Evolutionary conservation across 2,888 invertebrate species (phyloP).

Genomic region (Leptinotarsa rubiginosa): DNA sequence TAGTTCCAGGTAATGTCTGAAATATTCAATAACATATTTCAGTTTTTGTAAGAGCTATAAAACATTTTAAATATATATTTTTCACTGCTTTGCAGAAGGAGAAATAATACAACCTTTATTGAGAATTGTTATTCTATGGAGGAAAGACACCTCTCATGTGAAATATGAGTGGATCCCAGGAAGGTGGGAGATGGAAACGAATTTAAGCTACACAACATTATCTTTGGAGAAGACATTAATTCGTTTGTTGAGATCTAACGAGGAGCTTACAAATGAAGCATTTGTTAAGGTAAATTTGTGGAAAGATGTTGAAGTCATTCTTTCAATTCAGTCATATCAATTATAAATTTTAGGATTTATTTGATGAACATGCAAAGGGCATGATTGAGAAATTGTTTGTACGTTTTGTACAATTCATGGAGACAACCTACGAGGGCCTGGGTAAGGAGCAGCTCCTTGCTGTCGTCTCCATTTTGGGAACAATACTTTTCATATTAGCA

Average conservation of each 20-base stretch:
- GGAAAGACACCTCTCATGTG: constrained; percentile 85
- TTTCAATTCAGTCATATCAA: background rate
- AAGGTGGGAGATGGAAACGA: constrained; percentile 73
- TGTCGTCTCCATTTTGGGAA: constrained; percentile 81
- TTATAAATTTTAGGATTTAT: constrained; percentile 72
- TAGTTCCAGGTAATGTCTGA: constrained; percentile 70
- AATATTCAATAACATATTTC: constrained; percentile 7
- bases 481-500: constrained; percentile 80
- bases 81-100: constrained; percentile 66
- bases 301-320: background rate
- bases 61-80: too few relatives aligned
- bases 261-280: constrained; percentile 82
- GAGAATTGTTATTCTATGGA: constrained; percentile 90
- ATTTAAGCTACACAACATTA: constrained; percentile 78
- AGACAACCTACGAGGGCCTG: constrained; percentile 79
- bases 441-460: constrained; percentile 84
- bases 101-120: constrained; percentile 76
- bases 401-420: constrained; percentile 75
- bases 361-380: constrained; percentile 83
- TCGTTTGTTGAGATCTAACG: constrained; percentile 77
- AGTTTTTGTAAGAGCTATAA: background rate
- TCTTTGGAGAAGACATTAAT: constrained; percentile 80
- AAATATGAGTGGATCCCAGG: constrained; percentile 91
- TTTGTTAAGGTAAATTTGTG: constrained; percentile 74
- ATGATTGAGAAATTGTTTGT: constrained; percentile 77